Evolutionary conservation across 2,797 vertebrate genomes (phyloP).

Genomic region (Buphagus erythrorhynchus): DNA sequence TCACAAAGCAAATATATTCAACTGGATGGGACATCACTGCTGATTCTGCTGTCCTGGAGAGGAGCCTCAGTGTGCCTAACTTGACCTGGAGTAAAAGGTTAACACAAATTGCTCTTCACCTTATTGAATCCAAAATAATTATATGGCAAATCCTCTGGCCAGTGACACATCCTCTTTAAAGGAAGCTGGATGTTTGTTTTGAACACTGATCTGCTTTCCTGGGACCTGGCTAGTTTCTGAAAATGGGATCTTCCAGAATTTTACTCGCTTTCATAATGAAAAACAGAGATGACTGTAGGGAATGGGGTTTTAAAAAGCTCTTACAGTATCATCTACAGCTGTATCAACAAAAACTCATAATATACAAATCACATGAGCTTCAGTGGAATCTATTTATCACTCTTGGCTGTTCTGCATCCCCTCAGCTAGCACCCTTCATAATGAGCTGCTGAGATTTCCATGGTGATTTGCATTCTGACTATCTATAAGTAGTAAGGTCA

Average conservation of each 20-base stretch:
- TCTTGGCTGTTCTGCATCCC: conserved; percentile 2
- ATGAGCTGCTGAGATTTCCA: background rate
- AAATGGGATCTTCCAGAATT: background rate
- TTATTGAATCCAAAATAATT: background rate
- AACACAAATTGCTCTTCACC: background rate
- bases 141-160: background rate
- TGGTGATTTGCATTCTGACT: background rate
- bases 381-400: conserved; percentile 11
- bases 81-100: background rate
- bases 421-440: background rate
- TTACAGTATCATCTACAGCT: background rate
- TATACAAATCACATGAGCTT: background rate
- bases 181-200: background rate
- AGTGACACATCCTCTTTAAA: background rate
- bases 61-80: background rate
- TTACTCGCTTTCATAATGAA: background rate
- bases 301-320: conserved; percentile 2
- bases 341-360: conserved; percentile 6
- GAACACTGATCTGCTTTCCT: background rate
- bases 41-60: conserved; percentile 32
- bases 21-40: background rate
- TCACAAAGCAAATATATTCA: background rate
- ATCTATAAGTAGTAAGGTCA: background rate
- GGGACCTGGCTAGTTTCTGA: background rate
- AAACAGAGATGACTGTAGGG: background rate